These are phyloP conservation scores for Eumacrocentrus americanus DNA, from an alignment of 2,888 invertebrate species.

Conservation along the genomic window DNA sequence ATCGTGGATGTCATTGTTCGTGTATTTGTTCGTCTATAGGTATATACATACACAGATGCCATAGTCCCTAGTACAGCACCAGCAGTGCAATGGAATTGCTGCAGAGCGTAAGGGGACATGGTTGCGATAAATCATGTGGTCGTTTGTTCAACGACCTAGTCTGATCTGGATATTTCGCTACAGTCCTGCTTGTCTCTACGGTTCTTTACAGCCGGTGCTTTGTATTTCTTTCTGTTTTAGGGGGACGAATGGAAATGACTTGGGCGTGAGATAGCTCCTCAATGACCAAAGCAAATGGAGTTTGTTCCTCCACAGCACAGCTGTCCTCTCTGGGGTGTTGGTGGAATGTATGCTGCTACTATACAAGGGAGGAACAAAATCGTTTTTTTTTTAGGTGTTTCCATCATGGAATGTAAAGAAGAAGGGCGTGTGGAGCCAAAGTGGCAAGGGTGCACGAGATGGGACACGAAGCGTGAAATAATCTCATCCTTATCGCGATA, in stretches of 20 bases:
- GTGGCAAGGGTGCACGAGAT: too few relatives aligned
- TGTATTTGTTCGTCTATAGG: not conserved
- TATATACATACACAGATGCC: constrained; percentile 11
- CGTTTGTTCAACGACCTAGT: constrained; percentile 33
- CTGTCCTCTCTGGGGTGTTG: constrained; percentile 6
- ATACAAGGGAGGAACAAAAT: constrained; percentile 13
- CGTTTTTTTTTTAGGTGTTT: too few relatives aligned
- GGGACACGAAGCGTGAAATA: too few relatives aligned
- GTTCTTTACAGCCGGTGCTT: constrained; percentile 16
- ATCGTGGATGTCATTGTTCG: constrained; percentile 13
- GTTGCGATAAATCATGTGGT: constrained; percentile 39
- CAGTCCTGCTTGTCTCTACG: constrained; percentile 10
- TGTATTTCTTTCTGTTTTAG: constrained; percentile 15
- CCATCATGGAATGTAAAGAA: too few relatives aligned
- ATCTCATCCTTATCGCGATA: too few relatives aligned
- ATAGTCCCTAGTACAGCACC: constrained; percentile 19
- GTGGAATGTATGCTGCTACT: not conserved
- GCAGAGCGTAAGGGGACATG: constrained; percentile 26
- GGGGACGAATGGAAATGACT: constrained; percentile 8
- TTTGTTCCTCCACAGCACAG: not conserved
- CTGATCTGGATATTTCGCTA: constrained; percentile 22
- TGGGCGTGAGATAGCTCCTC: constrained; percentile 18
- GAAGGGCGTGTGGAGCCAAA: too few relatives aligned
- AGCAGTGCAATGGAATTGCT: constrained; percentile 33
- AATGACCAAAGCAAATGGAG: constrained; percentile 8